Evolutionary conservation across 1,140 invertebrate genomes (phyloP).

Genomic region (Drosophila subobscura): DNA sequence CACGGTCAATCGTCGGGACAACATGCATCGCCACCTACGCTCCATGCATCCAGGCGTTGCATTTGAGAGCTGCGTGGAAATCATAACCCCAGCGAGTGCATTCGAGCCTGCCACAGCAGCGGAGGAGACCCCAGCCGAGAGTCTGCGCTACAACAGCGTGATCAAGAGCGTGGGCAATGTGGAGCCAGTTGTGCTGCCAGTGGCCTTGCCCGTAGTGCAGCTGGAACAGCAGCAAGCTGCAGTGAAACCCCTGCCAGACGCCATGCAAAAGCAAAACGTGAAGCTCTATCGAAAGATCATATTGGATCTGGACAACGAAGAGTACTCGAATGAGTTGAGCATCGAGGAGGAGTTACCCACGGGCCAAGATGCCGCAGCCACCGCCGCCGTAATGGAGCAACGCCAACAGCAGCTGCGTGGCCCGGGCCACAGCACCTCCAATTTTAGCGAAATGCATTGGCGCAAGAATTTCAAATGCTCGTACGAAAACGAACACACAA

Average conservation of each 20-base stretch:
- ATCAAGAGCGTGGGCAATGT: conserved; percentile 77
- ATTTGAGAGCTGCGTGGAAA: conserved; percentile 46
- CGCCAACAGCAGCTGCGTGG: conserved; percentile 23
- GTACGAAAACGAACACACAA: conserved; percentile 64
- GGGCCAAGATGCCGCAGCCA: conserved; percentile 2
- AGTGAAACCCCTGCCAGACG: conserved; percentile 19
- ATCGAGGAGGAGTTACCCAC: conserved; percentile 26
- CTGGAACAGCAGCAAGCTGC: conserved; percentile 5
- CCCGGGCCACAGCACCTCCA: conserved; percentile 37
- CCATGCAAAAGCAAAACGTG: conserved; percentile 59
- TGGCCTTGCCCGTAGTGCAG: background rate
- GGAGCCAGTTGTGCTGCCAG: conserved; percentile 50
- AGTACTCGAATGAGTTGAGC: conserved; percentile 58
- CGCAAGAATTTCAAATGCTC: conserved; percentile 66
- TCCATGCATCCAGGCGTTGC: conserved; percentile 86
- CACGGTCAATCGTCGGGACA: conserved; percentile 87
- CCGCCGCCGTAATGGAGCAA: conserved; percentile 9
- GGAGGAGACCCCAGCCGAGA: conserved; percentile 9
- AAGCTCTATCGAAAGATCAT: conserved; percentile 78
- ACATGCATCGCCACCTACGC: conserved; percentile 86
- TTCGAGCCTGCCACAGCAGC: background rate
- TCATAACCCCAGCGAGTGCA: conserved; percentile 5
- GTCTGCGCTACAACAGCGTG: conserved; percentile 61
- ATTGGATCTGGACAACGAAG: conserved; percentile 68
- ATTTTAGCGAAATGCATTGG: conserved; percentile 72